These are phyloP conservation scores for Danio rerio DNA, from an alignment of 2,113 vertebrate species.

Conservation along the genomic window DNA sequence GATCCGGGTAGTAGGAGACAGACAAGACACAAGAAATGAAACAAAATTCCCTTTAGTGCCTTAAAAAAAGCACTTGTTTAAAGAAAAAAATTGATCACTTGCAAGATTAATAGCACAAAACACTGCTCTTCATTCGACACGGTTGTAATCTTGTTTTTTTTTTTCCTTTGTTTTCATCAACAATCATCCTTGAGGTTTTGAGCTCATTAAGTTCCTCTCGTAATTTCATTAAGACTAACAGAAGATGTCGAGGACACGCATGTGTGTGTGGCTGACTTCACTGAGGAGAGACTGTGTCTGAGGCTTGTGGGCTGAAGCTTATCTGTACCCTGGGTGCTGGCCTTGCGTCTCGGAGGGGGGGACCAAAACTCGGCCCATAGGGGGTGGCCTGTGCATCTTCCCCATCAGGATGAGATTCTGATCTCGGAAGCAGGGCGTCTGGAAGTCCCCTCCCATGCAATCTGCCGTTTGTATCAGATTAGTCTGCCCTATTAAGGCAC, in stretches of 20 bases:
- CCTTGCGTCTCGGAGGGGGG: slow-evolving; percentile 87
- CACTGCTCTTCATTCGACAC: slow-evolving; percentile 76
- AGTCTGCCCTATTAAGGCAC: slow-evolving; percentile 83
- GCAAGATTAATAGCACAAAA: slow-evolving; percentile 61
- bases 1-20: slow-evolving; percentile 64
- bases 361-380: slow-evolving; percentile 82
- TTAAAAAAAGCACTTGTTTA: slow-evolving; percentile 47
- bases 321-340: slow-evolving; percentile 99
- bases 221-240: slow-evolving; percentile 74
- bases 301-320: slow-evolving; percentile 80
- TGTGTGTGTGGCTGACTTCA: slow-evolving; percentile 67
- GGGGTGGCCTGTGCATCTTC: slow-evolving; percentile 94
- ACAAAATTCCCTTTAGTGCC: slow-evolving; percentile 62
- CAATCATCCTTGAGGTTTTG: slow-evolving; percentile 66
- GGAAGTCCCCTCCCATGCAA: slow-evolving; percentile 97
- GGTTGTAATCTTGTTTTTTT: slow-evolving; percentile 60
- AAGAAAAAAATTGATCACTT: slow-evolving; percentile 64
- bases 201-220: slow-evolving; percentile 55
- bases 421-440: slow-evolving; percentile 97
- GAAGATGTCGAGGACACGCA: slow-evolving; percentile 57
- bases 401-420: slow-evolving; percentile 93
- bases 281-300: slow-evolving; percentile 56
- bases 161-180: slow-evolving; percentile 66
- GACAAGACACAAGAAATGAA: slow-evolving; percentile 40
- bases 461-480: slow-evolving; percentile 95